phyloP scores from a whole-genome alignment of 2,113 vertebrate genomes.

The Emydura subglobosa region DNA sequence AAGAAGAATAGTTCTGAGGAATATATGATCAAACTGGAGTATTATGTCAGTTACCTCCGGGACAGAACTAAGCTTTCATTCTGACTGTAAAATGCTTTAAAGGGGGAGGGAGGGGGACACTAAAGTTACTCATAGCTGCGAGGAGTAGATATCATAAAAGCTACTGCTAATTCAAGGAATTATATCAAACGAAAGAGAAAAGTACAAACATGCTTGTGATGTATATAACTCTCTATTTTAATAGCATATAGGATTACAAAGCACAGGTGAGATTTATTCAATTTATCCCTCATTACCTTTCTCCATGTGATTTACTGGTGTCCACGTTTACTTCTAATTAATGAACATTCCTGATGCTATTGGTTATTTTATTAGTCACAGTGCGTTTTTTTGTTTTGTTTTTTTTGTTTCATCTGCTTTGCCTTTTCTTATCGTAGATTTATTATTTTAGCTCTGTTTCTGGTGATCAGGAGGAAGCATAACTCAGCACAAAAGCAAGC shows the following conservation, averaged over 20 bases:
- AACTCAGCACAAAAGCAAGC: constrained; percentile 37
- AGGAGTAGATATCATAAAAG: not conserved
- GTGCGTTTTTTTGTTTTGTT: constrained; percentile 44
- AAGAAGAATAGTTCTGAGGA: not conserved
- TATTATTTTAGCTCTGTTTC: constrained; percentile 56
- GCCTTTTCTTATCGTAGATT: constrained; percentile 43
- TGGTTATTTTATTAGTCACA: constrained; percentile 71
- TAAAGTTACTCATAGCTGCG: not conserved
- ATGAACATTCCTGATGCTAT: constrained; percentile 19
- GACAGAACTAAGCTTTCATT: not conserved
- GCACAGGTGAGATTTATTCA: constrained; percentile 41
- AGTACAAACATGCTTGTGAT: constrained; percentile 48
- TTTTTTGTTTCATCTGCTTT: constrained; percentile 61
- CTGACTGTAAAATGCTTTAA: not conserved
- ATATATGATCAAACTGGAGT: not conserved
- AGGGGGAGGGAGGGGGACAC: not conserved
- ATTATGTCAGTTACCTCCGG: not conserved
- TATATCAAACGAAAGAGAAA: constrained; percentile 54
- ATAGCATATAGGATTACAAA: constrained; percentile 50
- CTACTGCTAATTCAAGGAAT: constrained; percentile 25
- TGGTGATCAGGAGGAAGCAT: constrained; percentile 19
- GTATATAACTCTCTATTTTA: constrained; percentile 39
- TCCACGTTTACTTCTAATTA: constrained; percentile 61
- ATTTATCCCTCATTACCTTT: constrained; percentile 42
- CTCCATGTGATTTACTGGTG: constrained; percentile 46